Evolutionary conservation across 23 tunicate species (phyloP).

Genomic region (Pegea sp.): DNA sequence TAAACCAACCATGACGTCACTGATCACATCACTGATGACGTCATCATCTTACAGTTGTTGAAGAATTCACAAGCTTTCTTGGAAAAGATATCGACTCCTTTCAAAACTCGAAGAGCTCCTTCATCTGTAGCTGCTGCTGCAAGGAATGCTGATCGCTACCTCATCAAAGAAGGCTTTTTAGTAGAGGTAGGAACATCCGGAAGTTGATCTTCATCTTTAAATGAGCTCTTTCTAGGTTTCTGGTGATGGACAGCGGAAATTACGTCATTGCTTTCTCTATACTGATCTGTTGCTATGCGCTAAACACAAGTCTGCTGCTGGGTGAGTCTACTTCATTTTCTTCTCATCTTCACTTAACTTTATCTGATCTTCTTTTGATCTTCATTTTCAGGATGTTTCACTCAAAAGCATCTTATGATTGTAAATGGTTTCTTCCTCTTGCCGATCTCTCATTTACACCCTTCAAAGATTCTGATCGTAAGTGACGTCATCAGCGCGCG

Average conservation of each 20-base stretch:
- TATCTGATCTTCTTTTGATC: slow-evolving; percentile 2
- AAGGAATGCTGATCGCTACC: slow-evolving; percentile 49
- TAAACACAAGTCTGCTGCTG: slow-evolving; percentile 74
- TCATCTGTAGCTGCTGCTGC: slow-evolving; percentile 74
- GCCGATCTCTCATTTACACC: slow-evolving; percentile 83
- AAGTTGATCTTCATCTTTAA: too few species aligned
- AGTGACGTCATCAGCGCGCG: not conserved
- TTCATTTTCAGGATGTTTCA: slow-evolving; percentile 46
- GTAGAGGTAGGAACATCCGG: slow-evolving; percentile 76
- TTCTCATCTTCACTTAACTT: not conserved
- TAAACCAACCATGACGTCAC: too few species aligned
- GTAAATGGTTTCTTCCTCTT: slow-evolving; percentile 87
- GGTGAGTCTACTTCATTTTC: slow-evolving; percentile 12
- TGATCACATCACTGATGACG: not conserved
- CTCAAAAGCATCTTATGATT: slow-evolving; percentile 57
- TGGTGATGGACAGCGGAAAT: slow-evolving; percentile 21
- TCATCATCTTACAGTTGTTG: slow-evolving; percentile 14
- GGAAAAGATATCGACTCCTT: slow-evolving; percentile 56
- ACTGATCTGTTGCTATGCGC: slow-evolving; percentile 72
- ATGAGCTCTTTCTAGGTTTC: slow-evolving; percentile 33
- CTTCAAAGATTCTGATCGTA: slow-evolving; percentile 77
- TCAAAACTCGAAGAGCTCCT: slow-evolving; percentile 32
- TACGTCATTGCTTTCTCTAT: slow-evolving; percentile 71
- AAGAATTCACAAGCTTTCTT: slow-evolving; percentile 67
- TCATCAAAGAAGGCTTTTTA: slow-evolving; percentile 73